Percentiles rank a stretch among this genome's conserved stretches.
phyloP scores from a whole-genome alignment of 2,888 invertebrate species.

The Pteria penguin region DNA sequence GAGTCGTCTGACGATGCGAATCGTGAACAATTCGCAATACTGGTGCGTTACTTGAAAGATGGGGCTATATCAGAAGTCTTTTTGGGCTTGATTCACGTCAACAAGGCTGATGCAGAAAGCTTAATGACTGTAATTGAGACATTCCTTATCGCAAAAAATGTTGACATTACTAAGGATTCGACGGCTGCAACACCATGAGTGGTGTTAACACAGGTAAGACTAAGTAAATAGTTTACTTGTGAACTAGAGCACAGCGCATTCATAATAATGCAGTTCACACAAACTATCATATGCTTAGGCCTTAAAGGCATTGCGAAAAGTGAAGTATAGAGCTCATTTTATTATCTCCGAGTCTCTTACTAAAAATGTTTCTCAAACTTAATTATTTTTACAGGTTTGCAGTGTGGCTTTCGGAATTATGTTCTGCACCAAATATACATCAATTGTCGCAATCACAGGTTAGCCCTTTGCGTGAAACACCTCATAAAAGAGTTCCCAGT shows the following conservation, averaged over 20 bases:
- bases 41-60: conserved; percentile 11
- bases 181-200: conserved; percentile 46
- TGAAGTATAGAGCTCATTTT: no score
- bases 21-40: conserved; percentile 27
- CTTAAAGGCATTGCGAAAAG: no score
- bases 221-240: no score
- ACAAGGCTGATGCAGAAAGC: conserved; percentile 34
- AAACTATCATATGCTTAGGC: no score
- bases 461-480: conserved; percentile 31
- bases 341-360: no score
- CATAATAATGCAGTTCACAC: no score
- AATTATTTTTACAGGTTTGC: conserved; percentile 23
- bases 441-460: conserved; percentile 30
- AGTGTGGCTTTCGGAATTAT: conserved; percentile 26
- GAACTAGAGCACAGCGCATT: no score
- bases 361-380: no score
- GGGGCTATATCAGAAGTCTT: conserved; percentile 25
- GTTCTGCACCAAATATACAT: conserved; percentile 23
- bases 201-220: conserved; percentile 39
- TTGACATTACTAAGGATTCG: conserved; percentile 40
- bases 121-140: conserved; percentile 28
- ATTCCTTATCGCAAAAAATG: conserved; percentile 21
- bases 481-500: conserved; percentile 22
- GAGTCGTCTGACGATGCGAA: conserved; percentile 37
- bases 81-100: conserved; percentile 24